These are phyloP conservation scores for Erynnis tages DNA, from an alignment of 2,888 invertebrate species.

Conservation along the genomic window DNA sequence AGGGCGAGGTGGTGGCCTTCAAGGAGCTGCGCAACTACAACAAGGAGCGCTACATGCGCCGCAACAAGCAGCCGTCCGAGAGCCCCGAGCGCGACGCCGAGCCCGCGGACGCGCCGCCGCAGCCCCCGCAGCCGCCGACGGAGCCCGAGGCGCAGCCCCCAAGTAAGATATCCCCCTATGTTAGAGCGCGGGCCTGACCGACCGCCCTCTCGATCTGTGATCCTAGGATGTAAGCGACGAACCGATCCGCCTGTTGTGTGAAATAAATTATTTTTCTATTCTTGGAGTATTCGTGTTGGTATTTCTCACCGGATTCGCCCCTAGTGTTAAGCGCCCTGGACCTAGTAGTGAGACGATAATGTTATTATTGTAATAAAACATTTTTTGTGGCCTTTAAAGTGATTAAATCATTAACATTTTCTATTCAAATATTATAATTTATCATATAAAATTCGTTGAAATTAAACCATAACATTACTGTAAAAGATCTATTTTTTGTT, in stretches of 20 bases:
- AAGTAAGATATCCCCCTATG: slow-evolving; percentile 75
- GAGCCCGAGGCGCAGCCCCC: slow-evolving; percentile 47
- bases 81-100: slow-evolving; percentile 71
- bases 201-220: slow-evolving; percentile 47
- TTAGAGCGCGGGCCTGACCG: slow-evolving; percentile 44
- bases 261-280: slow-evolving; percentile 73
- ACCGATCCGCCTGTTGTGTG: slow-evolving; percentile 48
- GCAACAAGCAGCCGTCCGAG: slow-evolving; percentile 82
- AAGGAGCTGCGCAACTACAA: slow-evolving; percentile 81
- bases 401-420: neutral
- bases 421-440: too few species aligned
- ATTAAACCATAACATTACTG: too few species aligned
- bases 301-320: slow-evolving; percentile 57
- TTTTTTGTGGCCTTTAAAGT: neutral
- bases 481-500: too few species aligned
- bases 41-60: slow-evolving; percentile 84
- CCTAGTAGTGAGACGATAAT: neutral
- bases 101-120: slow-evolving; percentile 34
- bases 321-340: slow-evolving; percentile 38
- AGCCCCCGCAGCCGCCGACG: slow-evolving; percentile 37
- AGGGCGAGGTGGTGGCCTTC: slow-evolving; percentile 62
- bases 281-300: slow-evolving; percentile 73
- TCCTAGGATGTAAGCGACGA: slow-evolving; percentile 58
- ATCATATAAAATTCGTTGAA: too few species aligned
- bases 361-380: neutral